phyloP scores from a whole-genome alignment of 37 sponge, comb jelly and placozoan species.

The Halichondria panicea region DNA sequence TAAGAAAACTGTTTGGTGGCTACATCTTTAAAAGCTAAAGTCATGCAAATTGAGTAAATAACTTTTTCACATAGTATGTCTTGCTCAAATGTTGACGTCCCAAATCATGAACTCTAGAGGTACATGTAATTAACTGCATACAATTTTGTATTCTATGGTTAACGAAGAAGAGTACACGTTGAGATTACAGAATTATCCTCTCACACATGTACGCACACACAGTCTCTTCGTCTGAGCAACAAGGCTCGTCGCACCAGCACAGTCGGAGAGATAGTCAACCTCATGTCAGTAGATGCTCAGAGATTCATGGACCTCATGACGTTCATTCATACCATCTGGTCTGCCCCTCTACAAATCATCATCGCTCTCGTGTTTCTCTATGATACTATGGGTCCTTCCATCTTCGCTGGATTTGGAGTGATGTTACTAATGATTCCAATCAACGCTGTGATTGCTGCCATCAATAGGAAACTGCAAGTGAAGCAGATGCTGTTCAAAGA shows the following conservation, averaged over 20 bases:
- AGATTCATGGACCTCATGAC: constrained; percentile 85
- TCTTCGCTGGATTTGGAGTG: constrained; percentile 84
- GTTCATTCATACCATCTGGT: constrained; percentile 87
- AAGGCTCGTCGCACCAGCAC: constrained; percentile 70
- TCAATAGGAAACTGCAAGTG: constrained; percentile 44
- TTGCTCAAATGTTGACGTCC: no score
- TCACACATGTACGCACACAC: background rate
- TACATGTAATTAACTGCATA: no score
- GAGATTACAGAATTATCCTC: no score
- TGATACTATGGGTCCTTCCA: constrained; percentile 71
- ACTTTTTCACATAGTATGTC: no score
- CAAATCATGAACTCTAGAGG: no score
- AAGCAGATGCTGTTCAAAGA: constrained; percentile 74
- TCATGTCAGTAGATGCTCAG: constrained; percentile 97
- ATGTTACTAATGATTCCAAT: constrained; percentile 86
- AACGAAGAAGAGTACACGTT: no score
- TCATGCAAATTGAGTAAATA: no score
- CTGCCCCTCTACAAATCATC: constrained; percentile 82
- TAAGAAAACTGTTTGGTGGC: no score
- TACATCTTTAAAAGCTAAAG: no score
- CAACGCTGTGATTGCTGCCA: constrained; percentile 50
- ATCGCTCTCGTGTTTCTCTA: constrained; percentile 82
- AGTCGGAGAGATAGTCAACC: constrained; percentile 95
- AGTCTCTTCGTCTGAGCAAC: constrained; percentile 85
- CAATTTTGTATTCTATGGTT: no score